phyloP scores from a whole-genome alignment of 1,140 invertebrate species.

The Delia radicum region DNA sequence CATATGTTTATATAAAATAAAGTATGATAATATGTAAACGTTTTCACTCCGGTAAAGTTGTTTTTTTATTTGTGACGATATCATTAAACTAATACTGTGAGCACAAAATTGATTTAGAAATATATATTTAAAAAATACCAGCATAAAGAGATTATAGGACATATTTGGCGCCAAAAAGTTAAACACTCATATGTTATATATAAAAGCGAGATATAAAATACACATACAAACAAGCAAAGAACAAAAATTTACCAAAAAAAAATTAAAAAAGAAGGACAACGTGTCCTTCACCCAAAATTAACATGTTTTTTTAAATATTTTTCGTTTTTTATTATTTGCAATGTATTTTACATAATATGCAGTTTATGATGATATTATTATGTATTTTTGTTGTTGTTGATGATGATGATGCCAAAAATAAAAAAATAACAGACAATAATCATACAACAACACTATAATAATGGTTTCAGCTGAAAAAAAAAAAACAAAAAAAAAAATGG shows the following conservation, averaged over 20 bases:
- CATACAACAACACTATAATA: not conserved
- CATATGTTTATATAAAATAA: too few relatives aligned
- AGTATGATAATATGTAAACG: too few relatives aligned
- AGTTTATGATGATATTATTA: not conserved
- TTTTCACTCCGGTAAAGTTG: too few relatives aligned
- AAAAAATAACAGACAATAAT: not conserved
- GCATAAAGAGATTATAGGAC: too few relatives aligned
- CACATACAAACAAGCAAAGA: not conserved
- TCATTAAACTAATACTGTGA: too few relatives aligned
- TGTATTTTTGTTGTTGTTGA: not conserved
- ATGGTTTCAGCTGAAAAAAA: too few relatives aligned
- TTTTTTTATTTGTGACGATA: too few relatives aligned
- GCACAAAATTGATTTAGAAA: too few relatives aligned
- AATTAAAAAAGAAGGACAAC: not conserved
- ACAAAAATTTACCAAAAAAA: not conserved
- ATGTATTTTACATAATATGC: not conserved
- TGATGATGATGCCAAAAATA: not conserved
- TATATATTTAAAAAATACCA: too few relatives aligned
- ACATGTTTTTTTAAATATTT: not conserved
- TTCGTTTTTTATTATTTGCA: not conserved
- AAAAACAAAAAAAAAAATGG: not conserved
- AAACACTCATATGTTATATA: not conserved
- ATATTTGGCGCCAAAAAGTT: not conserved
- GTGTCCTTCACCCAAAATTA: not conserved
- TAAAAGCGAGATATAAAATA: not conserved